phyloP scores from a whole-genome alignment of 2,888 invertebrate genomes.

The Drosophila phalerata region DNA sequence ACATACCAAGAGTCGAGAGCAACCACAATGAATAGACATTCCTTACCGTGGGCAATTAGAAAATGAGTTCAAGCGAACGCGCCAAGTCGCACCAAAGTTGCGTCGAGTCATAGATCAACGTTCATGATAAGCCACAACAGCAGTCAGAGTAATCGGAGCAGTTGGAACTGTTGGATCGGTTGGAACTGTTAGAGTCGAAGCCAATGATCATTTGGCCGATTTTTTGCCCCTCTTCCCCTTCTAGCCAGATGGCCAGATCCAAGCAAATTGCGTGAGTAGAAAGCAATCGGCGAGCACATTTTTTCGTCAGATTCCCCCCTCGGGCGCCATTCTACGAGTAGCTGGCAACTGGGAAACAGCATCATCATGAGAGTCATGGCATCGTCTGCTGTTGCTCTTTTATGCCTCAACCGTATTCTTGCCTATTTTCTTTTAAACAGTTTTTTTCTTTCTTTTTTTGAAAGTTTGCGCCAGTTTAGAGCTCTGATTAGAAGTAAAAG shows the following conservation, averaged over 20 bases:
- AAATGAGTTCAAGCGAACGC: slow-evolving; percentile 76
- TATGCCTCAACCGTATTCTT: slow-evolving; percentile 21
- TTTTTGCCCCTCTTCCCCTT: slow-evolving; percentile 1
- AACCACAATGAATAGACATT: slow-evolving; percentile 68
- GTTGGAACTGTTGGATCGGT: slow-evolving; percentile 13
- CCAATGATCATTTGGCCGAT: slow-evolving; percentile 32
- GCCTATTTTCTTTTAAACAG: slow-evolving; percentile 4
- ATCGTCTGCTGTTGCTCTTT: slow-evolving; percentile 54
- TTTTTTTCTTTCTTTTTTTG: slow-evolving; percentile 47
- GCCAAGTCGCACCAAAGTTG: slow-evolving; percentile 67
- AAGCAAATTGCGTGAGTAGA: slow-evolving; percentile 60
- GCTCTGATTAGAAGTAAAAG: slow-evolving; percentile 54
- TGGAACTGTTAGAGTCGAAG: slow-evolving; percentile 6
- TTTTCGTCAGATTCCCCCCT: slow-evolving; percentile 32
- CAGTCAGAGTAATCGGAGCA: slow-evolving; percentile 29
- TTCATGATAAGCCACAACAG: slow-evolving; percentile 69
- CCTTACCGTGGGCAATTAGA: slow-evolving; percentile 78
- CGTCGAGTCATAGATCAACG: slow-evolving; percentile 77
- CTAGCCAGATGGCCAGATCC: slow-evolving; percentile 10
- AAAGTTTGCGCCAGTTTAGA: slow-evolving; percentile 70
- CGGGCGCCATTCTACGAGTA: slow-evolving; percentile 32
- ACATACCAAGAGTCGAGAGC: slow-evolving; percentile 51
- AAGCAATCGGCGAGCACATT: slow-evolving; percentile 42
- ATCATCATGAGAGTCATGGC: slow-evolving; percentile 37
- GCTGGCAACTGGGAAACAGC: slow-evolving; percentile 14